Conservation (phyloP, 2,113 vertebrate genomes). For the Periophthalmus modestus region DNA sequence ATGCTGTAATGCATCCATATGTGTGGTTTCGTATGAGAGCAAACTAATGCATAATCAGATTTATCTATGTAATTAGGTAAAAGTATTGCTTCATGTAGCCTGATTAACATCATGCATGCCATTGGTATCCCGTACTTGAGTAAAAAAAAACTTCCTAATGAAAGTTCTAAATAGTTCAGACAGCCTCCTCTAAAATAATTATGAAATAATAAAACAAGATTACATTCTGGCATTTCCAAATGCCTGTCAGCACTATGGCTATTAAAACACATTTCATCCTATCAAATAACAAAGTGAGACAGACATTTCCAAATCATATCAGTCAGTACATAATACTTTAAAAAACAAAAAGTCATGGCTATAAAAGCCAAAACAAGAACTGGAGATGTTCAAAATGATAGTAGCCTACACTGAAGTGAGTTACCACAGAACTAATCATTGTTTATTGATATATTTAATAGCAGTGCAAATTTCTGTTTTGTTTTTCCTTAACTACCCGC, state of each 20-base stretch:
- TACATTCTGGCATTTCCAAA: not conserved
- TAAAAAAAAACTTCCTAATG: no score
- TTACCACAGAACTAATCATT: no score
- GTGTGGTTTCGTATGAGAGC: slow-evolving; percentile 12
- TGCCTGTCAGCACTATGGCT: not conserved
- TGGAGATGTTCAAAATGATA: no score
- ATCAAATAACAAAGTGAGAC: not conserved
- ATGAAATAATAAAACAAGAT: not conserved
- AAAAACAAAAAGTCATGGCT: no score
- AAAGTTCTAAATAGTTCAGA: not conserved
- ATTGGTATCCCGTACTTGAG: no score
- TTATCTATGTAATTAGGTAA: not conserved
- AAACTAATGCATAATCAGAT: not conserved
- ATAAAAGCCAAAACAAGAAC: no score
- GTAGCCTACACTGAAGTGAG: no score
- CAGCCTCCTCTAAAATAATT: no score
- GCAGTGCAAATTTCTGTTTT: no score
- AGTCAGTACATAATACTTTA: not conserved
- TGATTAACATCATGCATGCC: no score
- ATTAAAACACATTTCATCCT: not conserved
- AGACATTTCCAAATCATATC: not conserved
- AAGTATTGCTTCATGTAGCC: no score
- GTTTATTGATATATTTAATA: no score
- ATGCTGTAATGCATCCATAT: not conserved
- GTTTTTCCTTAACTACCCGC: slow-evolving; percentile 17